Percentiles rank a stretch among this genome's conserved stretches.
These are phyloP conservation scores for Pachypeltis micranthus DNA, from an alignment of 1,140 invertebrate species.

Conservation along the genomic window DNA sequence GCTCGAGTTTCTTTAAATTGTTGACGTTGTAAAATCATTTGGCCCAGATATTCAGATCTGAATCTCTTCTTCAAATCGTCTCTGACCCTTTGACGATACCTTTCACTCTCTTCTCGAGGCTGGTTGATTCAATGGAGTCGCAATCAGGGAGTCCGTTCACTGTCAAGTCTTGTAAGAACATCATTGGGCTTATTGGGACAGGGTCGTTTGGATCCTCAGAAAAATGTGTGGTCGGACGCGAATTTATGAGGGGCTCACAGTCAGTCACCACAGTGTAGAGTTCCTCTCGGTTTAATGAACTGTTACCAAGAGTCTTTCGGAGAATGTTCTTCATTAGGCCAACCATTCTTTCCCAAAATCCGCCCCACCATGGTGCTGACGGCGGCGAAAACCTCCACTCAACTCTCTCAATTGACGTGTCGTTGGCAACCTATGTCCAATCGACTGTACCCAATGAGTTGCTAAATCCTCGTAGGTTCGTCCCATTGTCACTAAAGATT, in stretches of 20 bases:
- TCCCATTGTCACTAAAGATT: slow-evolving; percentile 36
- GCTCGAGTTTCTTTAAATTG: not conserved
- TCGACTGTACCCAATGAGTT: slow-evolving; percentile 23
- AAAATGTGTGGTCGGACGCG: slow-evolving; percentile 32
- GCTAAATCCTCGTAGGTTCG: slow-evolving; percentile 30
- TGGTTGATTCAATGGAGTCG: not conserved
- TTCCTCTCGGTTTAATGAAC: slow-evolving; percentile 29
- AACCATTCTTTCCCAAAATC: slow-evolving; percentile 35
- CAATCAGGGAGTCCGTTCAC: slow-evolving; percentile 24
- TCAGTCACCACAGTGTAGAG: slow-evolving; percentile 31
- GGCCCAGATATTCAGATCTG: slow-evolving; percentile 17
- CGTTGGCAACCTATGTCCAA: slow-evolving; percentile 21
- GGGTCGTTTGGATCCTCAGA: slow-evolving; percentile 26
- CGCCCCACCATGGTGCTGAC: slow-evolving; percentile 35
- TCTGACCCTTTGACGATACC: slow-evolving; percentile 6
- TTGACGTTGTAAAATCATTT: slow-evolving; percentile 1
- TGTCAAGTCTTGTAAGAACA: slow-evolving; percentile 29
- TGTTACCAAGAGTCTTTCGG: slow-evolving; percentile 27
- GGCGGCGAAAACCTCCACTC: slow-evolving; percentile 33
- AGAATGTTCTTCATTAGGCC: slow-evolving; percentile 31
- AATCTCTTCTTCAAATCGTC: slow-evolving; percentile 13
- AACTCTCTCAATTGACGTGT: slow-evolving; percentile 21
- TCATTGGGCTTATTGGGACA: slow-evolving; percentile 21
- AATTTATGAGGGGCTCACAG: slow-evolving; percentile 30
- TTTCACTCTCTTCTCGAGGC: slow-evolving; percentile 5